Evolutionary conservation across 1,140 invertebrate genomes (phyloP).

Genomic region (Chelonus insularis): DNA sequence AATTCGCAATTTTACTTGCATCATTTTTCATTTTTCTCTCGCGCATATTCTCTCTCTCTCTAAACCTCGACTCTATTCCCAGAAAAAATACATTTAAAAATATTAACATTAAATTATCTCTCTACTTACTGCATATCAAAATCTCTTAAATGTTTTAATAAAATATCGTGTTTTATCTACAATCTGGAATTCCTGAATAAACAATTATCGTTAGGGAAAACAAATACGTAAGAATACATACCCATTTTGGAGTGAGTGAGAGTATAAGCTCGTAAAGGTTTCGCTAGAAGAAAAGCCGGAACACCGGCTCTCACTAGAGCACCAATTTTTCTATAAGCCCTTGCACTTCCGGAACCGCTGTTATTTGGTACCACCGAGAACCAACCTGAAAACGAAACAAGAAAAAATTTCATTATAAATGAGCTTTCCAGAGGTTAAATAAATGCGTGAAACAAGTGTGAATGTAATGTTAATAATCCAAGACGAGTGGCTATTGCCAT

Average conservation of each 20-base stretch:
- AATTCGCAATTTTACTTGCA: background rate
- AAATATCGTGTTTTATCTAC: no score
- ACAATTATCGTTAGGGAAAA: background rate
- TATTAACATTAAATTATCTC: no score
- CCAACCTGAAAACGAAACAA: slow-evolving; percentile 54
- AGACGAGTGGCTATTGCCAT: background rate
- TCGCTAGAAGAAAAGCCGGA: slow-evolving; percentile 52
- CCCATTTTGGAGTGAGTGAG: slow-evolving; percentile 57
- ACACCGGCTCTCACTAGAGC: slow-evolving; percentile 54
- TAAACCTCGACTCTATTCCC: no score
- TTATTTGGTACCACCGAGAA: slow-evolving; percentile 59
- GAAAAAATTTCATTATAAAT: slow-evolving; percentile 13
- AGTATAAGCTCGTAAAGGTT: slow-evolving; percentile 53
- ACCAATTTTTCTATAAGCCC: slow-evolving; percentile 53
- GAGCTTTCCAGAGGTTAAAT: slow-evolving; percentile 15
- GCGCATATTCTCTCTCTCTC: no score
- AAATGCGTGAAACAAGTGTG: slow-evolving; percentile 10
- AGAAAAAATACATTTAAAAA: no score
- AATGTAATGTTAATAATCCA: slow-evolving; percentile 13
- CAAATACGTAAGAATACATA: slow-evolving; percentile 32
- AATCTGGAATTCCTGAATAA: background rate
- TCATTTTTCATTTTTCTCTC: no score
- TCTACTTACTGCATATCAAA: no score
- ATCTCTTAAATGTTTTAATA: no score
- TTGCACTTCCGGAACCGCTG: slow-evolving; percentile 52